phyloP scores from a whole-genome alignment of 1,140 invertebrate species.

The Aphaenogaster rudis region DNA sequence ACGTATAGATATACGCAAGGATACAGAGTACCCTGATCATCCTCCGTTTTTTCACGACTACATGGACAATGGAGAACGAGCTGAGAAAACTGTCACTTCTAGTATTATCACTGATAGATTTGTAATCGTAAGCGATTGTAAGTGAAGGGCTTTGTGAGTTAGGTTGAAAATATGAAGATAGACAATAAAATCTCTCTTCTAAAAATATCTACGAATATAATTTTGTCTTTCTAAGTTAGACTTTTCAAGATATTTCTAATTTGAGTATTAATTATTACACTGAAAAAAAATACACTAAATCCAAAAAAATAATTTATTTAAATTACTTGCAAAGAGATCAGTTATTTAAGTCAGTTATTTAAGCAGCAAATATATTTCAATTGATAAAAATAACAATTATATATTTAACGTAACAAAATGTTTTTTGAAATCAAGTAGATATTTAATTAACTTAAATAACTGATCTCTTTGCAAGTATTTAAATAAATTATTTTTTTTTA shows the following conservation, averaged over 20 bases:
- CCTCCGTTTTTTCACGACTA: background rate
- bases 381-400: too few relatives aligned
- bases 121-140: background rate
- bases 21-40: background rate
- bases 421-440: too few relatives aligned
- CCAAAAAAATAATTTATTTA: too few relatives aligned
- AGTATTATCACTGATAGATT: background rate
- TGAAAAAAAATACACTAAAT: too few relatives aligned
- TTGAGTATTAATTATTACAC: background rate
- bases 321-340: too few relatives aligned
- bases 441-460: too few relatives aligned
- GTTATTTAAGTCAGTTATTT: too few relatives aligned
- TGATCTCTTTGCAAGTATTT: too few relatives aligned
- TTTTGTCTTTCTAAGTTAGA: background rate
- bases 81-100: constrained; percentile 21
- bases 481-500: too few relatives aligned
- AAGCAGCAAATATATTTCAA: too few relatives aligned
- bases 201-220: background rate
- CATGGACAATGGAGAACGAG: background rate
- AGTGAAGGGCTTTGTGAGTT: background rate
- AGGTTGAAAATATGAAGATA: background rate
- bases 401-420: too few relatives aligned
- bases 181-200: background rate
- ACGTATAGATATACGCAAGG: constrained; percentile 21
- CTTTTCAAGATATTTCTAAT: background rate